These are phyloP conservation scores for Drosophila melanica DNA, from an alignment of 1,140 invertebrate species.

Conservation along the genomic window DNA sequence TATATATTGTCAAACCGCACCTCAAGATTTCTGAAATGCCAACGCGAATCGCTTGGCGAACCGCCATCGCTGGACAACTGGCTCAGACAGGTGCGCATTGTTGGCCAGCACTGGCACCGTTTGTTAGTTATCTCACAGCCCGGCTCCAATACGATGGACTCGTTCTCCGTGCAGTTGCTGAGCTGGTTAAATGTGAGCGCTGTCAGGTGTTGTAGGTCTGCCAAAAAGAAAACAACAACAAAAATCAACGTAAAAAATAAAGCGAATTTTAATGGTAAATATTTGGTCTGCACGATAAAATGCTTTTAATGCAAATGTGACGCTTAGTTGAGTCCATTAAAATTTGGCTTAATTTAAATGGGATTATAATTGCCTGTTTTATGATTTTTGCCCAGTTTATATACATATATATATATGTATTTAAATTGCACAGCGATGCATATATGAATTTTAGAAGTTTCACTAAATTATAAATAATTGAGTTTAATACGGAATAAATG, in stretches of 20 bases:
- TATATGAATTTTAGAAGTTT: background rate
- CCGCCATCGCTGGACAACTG: conserved; percentile 60
- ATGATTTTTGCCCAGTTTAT: background rate
- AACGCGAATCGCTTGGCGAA: conserved; percentile 64
- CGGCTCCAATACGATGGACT: conserved; percentile 73
- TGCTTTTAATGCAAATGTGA: background rate
- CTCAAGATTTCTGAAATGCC: conserved; percentile 82
- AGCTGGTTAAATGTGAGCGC: conserved; percentile 69
- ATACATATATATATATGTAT: too few species aligned
- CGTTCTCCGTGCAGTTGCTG: conserved; percentile 71
- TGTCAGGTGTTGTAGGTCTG: conserved; percentile 73
- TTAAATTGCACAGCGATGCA: too few species aligned
- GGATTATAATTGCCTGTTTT: background rate
- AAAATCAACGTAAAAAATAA: background rate
- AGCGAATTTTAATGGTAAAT: too few species aligned
- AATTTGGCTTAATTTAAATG: background rate
- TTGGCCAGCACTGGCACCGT: conserved; percentile 82
- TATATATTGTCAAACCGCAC: conserved; percentile 19
- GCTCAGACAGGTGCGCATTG: conserved; percentile 71
- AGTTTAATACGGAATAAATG: background rate
- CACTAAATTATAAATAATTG: background rate
- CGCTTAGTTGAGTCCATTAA: background rate
- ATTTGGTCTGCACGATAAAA: background rate
- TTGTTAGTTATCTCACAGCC: conserved; percentile 83
- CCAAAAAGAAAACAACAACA: conserved; percentile 7